Percentiles rank a stretch among this genome's conserved stretches.
Evolutionary conservation across 2,888 invertebrate species (phyloP).

Genomic region (Rutpela maculata): DNA sequence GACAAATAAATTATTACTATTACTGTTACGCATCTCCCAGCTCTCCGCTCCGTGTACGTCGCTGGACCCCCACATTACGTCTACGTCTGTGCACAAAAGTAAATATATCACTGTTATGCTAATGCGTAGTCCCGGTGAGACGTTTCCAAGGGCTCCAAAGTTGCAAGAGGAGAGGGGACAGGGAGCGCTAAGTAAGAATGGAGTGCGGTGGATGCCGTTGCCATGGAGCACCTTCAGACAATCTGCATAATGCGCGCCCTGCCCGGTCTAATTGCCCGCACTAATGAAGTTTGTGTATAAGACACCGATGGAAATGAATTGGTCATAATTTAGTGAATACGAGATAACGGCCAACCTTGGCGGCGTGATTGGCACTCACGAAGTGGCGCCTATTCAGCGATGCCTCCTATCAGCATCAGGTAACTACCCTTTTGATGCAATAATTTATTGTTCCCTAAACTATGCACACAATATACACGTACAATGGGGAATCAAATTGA

Average conservation of each 20-base stretch:
- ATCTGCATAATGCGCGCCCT: slow-evolving; percentile 65
- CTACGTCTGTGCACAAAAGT: slow-evolving; percentile 48
- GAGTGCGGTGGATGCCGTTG: slow-evolving; percentile 55
- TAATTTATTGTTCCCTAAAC: neutral
- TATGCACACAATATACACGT: neutral
- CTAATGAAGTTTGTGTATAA: slow-evolving; percentile 69
- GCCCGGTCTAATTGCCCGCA: slow-evolving; percentile 63
- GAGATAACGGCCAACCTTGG: slow-evolving; percentile 16
- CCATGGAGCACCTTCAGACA: slow-evolving; percentile 62
- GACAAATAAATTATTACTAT: too few relatives aligned
- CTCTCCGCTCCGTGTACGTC: neutral
- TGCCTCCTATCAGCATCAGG: neutral
- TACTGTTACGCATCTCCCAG: neutral
- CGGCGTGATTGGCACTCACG: neutral
- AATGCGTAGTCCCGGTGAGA: slow-evolving; percentile 59
- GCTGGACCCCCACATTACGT: slow-evolving; percentile 6
- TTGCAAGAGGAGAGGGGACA: slow-evolving; percentile 39
- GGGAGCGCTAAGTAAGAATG: slow-evolving; percentile 44
- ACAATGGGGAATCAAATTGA: neutral
- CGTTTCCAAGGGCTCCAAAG: slow-evolving; percentile 53
- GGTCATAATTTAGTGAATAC: slow-evolving; percentile 48
- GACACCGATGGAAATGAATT: slow-evolving; percentile 64
- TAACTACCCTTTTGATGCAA: neutral
- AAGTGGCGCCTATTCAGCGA: neutral
- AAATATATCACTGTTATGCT: slow-evolving; percentile 62